Conservation (phyloP, 1,140 invertebrate genomes). For the Ceratina australensis region DNA sequence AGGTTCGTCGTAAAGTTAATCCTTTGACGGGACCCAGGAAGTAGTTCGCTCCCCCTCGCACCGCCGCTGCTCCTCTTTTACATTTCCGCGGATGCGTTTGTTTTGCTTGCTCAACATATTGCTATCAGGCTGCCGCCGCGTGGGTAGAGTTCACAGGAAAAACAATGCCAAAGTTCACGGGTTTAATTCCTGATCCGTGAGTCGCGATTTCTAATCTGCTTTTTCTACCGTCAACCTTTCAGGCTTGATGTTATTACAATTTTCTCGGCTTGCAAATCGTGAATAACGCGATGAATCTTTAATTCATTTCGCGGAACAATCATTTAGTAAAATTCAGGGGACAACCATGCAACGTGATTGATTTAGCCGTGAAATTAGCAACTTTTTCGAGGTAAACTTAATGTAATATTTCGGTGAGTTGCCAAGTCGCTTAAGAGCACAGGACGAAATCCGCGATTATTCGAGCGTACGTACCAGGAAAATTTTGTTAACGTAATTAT, state of each 20-base stretch:
- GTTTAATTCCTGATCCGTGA: conserved; percentile 9
- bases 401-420: neutral
- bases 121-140: neutral
- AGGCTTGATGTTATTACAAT: no score
- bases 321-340: no score
- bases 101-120: conserved; percentile 3
- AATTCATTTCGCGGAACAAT: no score
- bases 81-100: neutral
- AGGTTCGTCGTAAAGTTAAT: conserved; percentile 4
- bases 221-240: neutral
- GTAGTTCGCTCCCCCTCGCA: no score
- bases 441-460: neutral
- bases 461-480: neutral
- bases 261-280: no score
- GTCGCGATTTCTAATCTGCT: neutral
- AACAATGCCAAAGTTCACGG: neutral
- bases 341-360: no score
- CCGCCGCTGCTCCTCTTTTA: neutral
- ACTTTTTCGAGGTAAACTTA: neutral
- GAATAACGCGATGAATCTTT: no score
- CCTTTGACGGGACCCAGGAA: neutral
- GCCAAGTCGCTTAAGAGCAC: neutral
- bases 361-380: no score
- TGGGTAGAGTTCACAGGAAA: neutral
- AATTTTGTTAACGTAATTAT: neutral